These are phyloP conservation scores for Sphecodes monilicornis DNA, from an alignment of 2,888 invertebrate genomes.

Conservation along the genomic window DNA sequence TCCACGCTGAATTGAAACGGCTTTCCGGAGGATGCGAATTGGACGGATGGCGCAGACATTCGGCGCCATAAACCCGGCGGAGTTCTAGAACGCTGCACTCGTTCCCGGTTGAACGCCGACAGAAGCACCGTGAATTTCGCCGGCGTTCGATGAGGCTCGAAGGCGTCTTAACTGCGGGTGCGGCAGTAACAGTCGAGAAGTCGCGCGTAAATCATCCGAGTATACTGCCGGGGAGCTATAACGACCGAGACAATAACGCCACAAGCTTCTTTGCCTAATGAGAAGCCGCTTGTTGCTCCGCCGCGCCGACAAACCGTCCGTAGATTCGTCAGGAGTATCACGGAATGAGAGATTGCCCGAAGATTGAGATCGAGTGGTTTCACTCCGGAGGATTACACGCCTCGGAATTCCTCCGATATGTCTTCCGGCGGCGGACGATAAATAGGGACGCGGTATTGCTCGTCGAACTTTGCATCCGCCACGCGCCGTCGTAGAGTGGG, in stretches of 20 bases:
- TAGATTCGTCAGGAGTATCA: slow-evolving; percentile 39
- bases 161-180: neutral
- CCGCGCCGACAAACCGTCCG: slow-evolving; percentile 19
- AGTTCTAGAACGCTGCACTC: neutral
- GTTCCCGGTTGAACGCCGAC: neutral
- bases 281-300: slow-evolving; percentile 52
- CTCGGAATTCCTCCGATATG: slow-evolving; percentile 40
- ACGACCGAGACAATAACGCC: slow-evolving; percentile 48
- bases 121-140: slow-evolving; percentile 39
- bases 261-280: slow-evolving; percentile 54
- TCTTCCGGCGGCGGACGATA: slow-evolving; percentile 42
- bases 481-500: too few relatives aligned
- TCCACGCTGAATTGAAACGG: neutral
- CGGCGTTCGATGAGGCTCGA: slow-evolving; percentile 9
- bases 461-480: slow-evolving; percentile 21
- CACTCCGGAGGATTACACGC: slow-evolving; percentile 40
- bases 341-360: slow-evolving; percentile 53
- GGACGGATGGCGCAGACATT: neutral
- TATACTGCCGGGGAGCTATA: slow-evolving; percentile 28
- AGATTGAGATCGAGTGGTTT: slow-evolving; percentile 55
- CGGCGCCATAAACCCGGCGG: neutral
- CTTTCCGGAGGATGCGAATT: neutral
- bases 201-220: slow-evolving; percentile 46
- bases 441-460: slow-evolving; percentile 21
- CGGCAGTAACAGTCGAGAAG: slow-evolving; percentile 33